Conservation (phyloP, 2,797 vertebrate species). For the Erethizon dorsatum region DNA sequence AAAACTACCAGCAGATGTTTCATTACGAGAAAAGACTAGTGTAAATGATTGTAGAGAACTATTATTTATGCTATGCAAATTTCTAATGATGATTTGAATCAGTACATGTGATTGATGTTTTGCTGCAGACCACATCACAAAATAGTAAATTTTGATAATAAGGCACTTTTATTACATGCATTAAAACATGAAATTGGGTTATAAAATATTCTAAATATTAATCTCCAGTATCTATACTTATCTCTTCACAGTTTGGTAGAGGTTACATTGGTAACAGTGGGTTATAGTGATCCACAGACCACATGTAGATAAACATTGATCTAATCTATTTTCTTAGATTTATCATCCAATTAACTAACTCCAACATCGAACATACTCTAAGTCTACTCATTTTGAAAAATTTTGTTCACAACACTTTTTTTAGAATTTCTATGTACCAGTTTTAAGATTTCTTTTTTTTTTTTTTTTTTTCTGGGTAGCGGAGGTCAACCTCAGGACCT, state of each 20-base stretch:
- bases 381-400: background rate
- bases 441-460: background rate
- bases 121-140: background rate
- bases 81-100: background rate
- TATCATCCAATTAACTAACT: background rate
- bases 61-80: background rate
- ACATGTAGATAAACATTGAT: background rate
- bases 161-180: background rate
- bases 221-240: background rate
- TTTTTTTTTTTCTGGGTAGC: too few relatives aligned
- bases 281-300: background rate
- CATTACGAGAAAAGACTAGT: background rate
- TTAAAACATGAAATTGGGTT: background rate
- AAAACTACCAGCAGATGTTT: background rate
- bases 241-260: background rate
- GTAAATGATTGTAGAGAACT: background rate
- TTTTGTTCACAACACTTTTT: background rate
- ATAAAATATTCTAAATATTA: background rate
- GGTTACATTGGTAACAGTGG: background rate
- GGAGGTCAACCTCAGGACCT: too few relatives aligned
- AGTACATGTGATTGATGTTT: background rate
- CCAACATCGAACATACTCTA: background rate
- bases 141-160: conserved; percentile 9
- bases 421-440: background rate
- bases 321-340: background rate